A percentile compares a stretch with the other conserved stretches of the same genome.
These are phyloP conservation scores for Marisa cornuarietis DNA, from an alignment of 1,140 invertebrate genomes.

Conservation along the genomic window DNA sequence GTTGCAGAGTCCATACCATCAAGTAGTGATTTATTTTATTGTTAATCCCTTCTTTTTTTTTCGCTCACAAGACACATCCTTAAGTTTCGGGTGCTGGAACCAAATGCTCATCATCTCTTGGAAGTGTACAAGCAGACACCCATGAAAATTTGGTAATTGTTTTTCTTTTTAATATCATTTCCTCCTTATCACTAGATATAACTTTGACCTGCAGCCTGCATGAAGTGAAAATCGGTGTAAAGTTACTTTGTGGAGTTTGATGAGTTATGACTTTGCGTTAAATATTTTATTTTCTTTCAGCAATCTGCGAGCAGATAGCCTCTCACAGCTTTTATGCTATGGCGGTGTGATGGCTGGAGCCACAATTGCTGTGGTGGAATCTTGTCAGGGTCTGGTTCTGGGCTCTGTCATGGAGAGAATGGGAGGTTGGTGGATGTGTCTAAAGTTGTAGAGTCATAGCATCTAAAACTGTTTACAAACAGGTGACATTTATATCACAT, in stretches of 20 bases:
- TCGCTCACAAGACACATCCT: slow-evolving; percentile 1
- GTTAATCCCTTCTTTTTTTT: neutral
- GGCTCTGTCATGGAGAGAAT: slow-evolving; percentile 78
- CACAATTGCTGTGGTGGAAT: slow-evolving; percentile 86
- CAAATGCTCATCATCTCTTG: neutral
- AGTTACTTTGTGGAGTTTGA: too few species aligned
- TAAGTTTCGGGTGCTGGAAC: slow-evolving; percentile 1
- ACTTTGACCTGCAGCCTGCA: neutral
- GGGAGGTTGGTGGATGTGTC: slow-evolving; percentile 45
- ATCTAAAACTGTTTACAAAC: neutral
- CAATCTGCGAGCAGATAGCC: slow-evolving; percentile 81
- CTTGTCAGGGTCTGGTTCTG: slow-evolving; percentile 82
- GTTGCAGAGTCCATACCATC: neutral
- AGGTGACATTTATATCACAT: too few species aligned
- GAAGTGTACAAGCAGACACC: slow-evolving; percentile 12
- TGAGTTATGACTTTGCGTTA: too few species aligned
- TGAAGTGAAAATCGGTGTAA: too few species aligned
- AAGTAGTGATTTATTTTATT: neutral
- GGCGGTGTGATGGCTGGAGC: slow-evolving; percentile 82
- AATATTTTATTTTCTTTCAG: slow-evolving; percentile 43
- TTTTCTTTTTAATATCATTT: neutral
- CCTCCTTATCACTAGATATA: neutral
- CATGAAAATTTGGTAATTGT: slow-evolving; percentile 13
- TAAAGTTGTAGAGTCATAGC: neutral
- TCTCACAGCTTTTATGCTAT: slow-evolving; percentile 86